Conservation (phyloP, 2,113 vertebrate genomes). For the Mesocricetus auratus region DNA sequence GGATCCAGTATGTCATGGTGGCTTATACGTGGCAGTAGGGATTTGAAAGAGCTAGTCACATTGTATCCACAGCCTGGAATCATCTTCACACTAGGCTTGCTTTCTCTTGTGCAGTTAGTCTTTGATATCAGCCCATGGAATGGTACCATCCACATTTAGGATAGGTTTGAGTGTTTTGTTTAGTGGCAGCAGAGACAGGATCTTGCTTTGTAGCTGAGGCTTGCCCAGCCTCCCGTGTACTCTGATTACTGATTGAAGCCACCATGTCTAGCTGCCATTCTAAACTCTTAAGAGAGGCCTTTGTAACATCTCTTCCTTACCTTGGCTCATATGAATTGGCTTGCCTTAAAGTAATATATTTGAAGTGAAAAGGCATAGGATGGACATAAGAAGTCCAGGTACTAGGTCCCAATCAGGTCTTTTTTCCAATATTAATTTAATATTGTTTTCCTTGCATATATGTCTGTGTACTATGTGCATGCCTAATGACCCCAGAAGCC, state of each 20-base stretch:
- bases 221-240: background rate
- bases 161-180: background rate
- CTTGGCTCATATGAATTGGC: background rate
- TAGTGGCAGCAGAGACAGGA: background rate
- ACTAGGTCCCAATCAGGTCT: background rate
- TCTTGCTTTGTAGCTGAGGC: background rate
- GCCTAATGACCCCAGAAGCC: background rate
- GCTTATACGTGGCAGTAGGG: background rate
- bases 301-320: background rate
- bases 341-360: background rate
- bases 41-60: background rate
- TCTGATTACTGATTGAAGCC: background rate
- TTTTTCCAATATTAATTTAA: background rate
- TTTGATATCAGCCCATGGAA: background rate
- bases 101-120: background rate
- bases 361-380: background rate
- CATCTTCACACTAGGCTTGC: background rate
- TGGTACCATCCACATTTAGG: background rate
- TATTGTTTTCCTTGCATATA: background rate
- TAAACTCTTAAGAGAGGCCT: background rate
- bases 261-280: background rate
- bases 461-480: background rate
- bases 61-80: background rate
- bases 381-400: background rate
- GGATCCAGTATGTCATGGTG: background rate